phyloP scores from a whole-genome alignment of 2,888 invertebrate species.

The Drosophila paranaensis region DNA sequence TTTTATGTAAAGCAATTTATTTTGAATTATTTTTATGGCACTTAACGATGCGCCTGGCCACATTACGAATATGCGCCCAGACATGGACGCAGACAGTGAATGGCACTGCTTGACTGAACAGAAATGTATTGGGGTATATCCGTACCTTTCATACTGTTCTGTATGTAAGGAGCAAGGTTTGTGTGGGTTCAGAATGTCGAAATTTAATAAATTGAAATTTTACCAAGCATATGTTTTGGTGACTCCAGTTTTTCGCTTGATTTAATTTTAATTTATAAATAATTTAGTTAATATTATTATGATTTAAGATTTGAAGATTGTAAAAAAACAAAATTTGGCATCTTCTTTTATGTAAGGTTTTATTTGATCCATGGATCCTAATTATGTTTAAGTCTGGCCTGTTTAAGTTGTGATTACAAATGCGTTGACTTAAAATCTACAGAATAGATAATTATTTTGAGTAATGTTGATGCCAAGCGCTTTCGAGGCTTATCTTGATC shows the following conservation, averaged over 20 bases:
- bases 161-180: background rate
- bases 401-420: background rate
- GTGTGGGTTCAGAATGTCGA: too few relatives aligned
- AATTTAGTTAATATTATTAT: background rate
- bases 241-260: too few relatives aligned
- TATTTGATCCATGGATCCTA: conserved; percentile 7
- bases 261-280: background rate
- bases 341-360: background rate
- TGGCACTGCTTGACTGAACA: conserved; percentile 9
- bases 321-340: too few relatives aligned
- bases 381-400: background rate
- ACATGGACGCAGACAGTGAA: conserved; percentile 8
- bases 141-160: background rate
- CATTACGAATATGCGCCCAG: conserved; percentile 35
- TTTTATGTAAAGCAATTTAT: conserved; percentile 85
- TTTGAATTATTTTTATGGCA: conserved; percentile 85
- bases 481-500: background rate
- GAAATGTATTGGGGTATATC: background rate
- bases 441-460: conserved; percentile 4
- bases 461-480: background rate
- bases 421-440: background rate
- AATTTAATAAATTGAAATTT: too few relatives aligned
- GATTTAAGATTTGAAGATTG: too few relatives aligned
- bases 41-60: conserved; percentile 78
- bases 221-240: too few relatives aligned